Conservation (phyloP, 2,797 vertebrate species). For the Glyptemys insculpta region DNA sequence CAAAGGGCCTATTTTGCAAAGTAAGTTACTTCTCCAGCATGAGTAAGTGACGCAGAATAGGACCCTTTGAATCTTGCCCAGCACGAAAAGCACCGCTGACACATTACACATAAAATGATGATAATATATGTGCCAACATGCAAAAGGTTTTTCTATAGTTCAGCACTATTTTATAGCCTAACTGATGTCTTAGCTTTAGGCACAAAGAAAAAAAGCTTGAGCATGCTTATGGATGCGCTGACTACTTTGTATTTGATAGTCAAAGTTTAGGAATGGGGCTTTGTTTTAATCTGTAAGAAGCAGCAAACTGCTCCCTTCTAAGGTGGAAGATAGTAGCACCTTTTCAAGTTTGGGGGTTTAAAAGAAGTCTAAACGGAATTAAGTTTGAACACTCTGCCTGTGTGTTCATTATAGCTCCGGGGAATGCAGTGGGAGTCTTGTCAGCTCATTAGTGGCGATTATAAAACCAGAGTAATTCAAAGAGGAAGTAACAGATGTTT, state of each 20-base stretch:
- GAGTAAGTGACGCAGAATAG: background rate
- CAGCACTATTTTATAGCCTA: background rate
- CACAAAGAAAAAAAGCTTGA: background rate
- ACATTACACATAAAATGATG: background rate
- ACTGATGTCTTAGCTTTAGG: background rate
- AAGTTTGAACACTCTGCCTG: conserved; percentile 56
- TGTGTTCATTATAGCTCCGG: conserved; percentile 34
- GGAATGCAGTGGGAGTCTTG: conserved; percentile 41
- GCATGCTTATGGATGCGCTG: background rate
- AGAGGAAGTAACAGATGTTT: conserved; percentile 68
- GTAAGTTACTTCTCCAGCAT: rapidly evolving
- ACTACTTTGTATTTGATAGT: rapidly evolving
- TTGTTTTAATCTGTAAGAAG: background rate
- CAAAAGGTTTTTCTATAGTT: background rate
- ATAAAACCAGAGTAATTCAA: conserved; percentile 63
- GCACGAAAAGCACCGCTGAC: background rate
- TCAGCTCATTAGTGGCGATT: conserved; percentile 64
- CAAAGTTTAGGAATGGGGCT: background rate
- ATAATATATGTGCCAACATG: background rate
- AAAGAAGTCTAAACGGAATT: conserved; percentile 57
- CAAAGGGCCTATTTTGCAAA: background rate
- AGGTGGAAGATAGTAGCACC: background rate
- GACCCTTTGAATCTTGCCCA: background rate
- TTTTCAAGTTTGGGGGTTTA: conserved; percentile 41
- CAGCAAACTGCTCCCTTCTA: background rate